Evolutionary conservation across 2,797 vertebrate species (phyloP), one percentile per base, ranked within the genome.

Genomic region (Phrynocephalus vlangalii): DNA sequence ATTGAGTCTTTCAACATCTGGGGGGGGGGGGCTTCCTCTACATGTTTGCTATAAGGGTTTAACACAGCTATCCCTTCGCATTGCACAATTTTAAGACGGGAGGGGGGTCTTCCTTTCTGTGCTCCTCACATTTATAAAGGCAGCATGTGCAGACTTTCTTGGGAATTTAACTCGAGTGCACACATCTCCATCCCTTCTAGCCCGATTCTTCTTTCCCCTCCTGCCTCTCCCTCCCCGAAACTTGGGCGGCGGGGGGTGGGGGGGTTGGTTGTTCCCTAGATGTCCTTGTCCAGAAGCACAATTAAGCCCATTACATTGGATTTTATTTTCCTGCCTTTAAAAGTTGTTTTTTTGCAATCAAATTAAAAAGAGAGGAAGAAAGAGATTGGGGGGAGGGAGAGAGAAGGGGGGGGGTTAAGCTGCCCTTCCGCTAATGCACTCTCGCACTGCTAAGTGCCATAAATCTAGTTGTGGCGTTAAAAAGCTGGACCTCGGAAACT

Each of bases 381-480:
- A 82, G 30, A 28, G 22, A 33, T 11, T 1, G 68, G 86, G 83
- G 52, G 56, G 2, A 10, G 48, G 72, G 86, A 1, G 18, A 8
- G 78, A 2, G n/a, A 67, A 26, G 1, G 78, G 82, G 16, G 22
- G 28, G 15, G 16, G 15, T 63, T 30, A 18, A 26, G 76, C 38
- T 91, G 83, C 79, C 80, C 86, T 88, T 63, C 79, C 75, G 63
- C 79, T 90, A 8, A 86, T 28, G 48, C 89, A 91, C 82, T 52
- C 88, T 66, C 60, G 24, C 3, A 70, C 18, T 1, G 1, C 79
- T 20, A 88, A 52, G 91, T 87, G 89, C 91, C 92, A 94, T 94
- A 93, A 95, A 95, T 95, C 94, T 94, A 28, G 0, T 0, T 48
- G 38, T 3, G 1, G 83, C 50, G 22, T 86, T 91, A 91, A 93